Evolutionary conservation across 30 jellyfish, hydroid and myxozoan genomes (phyloP).

Genomic region (Hydra vulgaris): DNA sequence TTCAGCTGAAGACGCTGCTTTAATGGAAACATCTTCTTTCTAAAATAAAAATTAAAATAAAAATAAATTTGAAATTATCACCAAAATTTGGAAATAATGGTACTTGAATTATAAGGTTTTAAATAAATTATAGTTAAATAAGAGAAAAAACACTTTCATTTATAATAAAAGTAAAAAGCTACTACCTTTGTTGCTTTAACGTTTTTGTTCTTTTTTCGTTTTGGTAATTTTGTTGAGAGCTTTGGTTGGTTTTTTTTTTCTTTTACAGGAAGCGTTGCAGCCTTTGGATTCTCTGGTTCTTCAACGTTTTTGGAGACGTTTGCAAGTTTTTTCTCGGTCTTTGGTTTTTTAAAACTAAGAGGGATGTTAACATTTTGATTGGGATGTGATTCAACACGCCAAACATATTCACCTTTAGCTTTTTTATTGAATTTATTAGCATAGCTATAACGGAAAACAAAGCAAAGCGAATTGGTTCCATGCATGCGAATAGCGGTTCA

Average conservation of each 20-base stretch:
- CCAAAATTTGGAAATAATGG: background rate
- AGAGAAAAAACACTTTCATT: no score
- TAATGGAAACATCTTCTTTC: conserved; percentile 38
- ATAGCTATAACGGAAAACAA: conserved; percentile 9
- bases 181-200: conserved; percentile 46
- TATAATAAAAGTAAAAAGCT: background rate
- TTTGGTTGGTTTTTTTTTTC: conserved; percentile 13
- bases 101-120: no score
- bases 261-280: conserved; percentile 20
- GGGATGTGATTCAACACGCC: conserved; percentile 36
- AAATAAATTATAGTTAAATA: no score
- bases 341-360: conserved; percentile 2
- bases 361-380: conserved; percentile 22
- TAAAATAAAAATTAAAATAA: background rate
- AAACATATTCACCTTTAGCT: conserved; percentile 18
- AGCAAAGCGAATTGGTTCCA: background rate
- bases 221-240: conserved; percentile 5
- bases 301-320: conserved; percentile 9
- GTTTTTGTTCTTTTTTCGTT: conserved; percentile 29
- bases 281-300: conserved; percentile 9
- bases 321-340: background rate
- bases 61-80: no score
- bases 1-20: conserved; percentile 45
- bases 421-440: conserved; percentile 13
- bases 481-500: background rate